Evolutionary conservation across 2,113 vertebrate species (phyloP).

Genomic region (Castor canadensis): DNA sequence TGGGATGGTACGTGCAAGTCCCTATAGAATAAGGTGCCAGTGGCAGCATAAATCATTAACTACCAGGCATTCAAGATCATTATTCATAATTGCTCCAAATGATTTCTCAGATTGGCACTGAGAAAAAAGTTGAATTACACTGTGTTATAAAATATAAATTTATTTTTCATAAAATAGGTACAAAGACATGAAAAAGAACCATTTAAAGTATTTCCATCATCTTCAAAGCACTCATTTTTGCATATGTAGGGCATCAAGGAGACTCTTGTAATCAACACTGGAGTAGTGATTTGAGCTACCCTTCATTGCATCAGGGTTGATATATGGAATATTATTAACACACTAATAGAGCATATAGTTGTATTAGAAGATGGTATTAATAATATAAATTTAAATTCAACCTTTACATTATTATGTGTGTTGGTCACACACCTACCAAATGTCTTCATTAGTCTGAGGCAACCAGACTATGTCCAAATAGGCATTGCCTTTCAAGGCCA

Average conservation of each 20-base stretch:
- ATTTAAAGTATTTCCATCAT: background rate
- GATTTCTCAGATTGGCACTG: conserved; percentile 27
- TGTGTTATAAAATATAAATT: background rate
- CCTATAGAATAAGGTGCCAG: background rate
- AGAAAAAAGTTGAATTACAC: background rate
- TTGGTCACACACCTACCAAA: background rate
- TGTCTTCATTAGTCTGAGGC: background rate
- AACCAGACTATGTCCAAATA: conserved; percentile 4
- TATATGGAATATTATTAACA: background rate
- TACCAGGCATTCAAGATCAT: background rate
- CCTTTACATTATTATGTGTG: background rate
- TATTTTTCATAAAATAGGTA: conserved; percentile 35
- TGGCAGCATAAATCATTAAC: background rate
- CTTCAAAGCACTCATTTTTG: background rate
- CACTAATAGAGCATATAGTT: too few relatives aligned
- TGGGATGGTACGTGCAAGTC: background rate
- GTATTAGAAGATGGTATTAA: background rate
- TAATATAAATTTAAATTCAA: background rate
- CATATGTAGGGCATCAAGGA: background rate
- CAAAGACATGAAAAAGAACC: background rate
- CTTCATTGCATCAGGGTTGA: background rate
- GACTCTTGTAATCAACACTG: background rate
- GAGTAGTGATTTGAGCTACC: background rate
- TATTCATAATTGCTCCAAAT: conserved; percentile 36
- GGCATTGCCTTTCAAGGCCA: background rate